Percentiles rank a stretch among this genome's conserved stretches.
phyloP scores from a whole-genome alignment of 2,888 invertebrate genomes.

The Drosophila siamana region DNA sequence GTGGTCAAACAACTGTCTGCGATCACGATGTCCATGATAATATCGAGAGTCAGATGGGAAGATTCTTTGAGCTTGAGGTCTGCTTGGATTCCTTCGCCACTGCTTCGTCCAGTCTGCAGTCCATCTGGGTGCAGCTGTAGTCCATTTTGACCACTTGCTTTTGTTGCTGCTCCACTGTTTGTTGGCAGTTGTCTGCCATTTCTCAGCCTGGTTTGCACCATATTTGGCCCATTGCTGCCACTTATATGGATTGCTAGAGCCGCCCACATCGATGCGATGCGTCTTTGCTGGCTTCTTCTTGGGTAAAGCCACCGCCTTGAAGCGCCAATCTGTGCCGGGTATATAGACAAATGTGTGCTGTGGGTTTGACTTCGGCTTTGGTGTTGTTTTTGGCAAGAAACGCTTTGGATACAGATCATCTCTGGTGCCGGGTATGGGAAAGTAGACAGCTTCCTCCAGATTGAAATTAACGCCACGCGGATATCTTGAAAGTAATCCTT shows the following conservation, averaged over 20 bases:
- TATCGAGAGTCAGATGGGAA: conserved; percentile 27
- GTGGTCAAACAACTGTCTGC: conserved; percentile 78
- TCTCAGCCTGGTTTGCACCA: conserved; percentile 33
- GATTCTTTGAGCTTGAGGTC: background rate
- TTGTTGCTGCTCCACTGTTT: conserved; percentile 1
- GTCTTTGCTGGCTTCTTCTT: conserved; percentile 58
- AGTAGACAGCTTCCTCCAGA: conserved; percentile 80
- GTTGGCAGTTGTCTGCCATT: conserved; percentile 36
- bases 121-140: conserved; percentile 62
- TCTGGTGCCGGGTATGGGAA: conserved; percentile 72
- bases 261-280: conserved; percentile 63
- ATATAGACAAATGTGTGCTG: conserved; percentile 68
- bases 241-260: conserved; percentile 56
- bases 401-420: conserved; percentile 81
- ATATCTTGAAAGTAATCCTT: conserved; percentile 71
- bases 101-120: conserved; percentile 32
- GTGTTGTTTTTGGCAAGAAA: conserved; percentile 64
- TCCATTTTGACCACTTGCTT: conserved; percentile 68
- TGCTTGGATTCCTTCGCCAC: background rate
- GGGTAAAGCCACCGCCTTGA: conserved; percentile 69
- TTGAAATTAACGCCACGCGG: conserved; percentile 77
- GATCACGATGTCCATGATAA: conserved; percentile 79
- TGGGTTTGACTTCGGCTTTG: conserved; percentile 55
- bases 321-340: conserved; percentile 79
- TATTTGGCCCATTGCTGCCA: conserved; percentile 73